Conservation (phyloP, 2,113 vertebrate species). For the Copsychus sechellarum region DNA sequence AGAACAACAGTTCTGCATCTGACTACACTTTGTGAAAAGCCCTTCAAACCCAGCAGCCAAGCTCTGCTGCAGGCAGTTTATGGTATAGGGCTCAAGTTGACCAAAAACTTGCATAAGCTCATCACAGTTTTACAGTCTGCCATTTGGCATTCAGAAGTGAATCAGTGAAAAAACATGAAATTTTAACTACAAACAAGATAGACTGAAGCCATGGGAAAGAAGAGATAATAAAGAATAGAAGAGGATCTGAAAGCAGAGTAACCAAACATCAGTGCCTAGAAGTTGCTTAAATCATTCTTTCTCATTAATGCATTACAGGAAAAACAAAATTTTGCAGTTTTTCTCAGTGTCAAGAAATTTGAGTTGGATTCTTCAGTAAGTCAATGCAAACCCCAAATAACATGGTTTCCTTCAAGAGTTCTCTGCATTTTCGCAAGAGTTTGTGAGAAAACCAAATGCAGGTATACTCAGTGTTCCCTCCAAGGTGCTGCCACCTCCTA, state of each 20-base stretch:
- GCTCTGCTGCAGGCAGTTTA: not conserved
- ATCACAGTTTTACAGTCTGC: not conserved
- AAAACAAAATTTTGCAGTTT: not conserved
- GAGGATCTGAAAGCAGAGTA: not conserved
- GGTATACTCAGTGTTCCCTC: not conserved
- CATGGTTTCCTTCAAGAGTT: not conserved
- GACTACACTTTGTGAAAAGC: not conserved
- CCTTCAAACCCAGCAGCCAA: not conserved
- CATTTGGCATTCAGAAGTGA: not conserved
- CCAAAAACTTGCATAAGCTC: not conserved
- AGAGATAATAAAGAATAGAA: not conserved
- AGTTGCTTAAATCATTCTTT: not conserved
- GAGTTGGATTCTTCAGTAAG: not conserved
- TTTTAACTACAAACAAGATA: not conserved
- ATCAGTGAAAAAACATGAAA: not conserved
- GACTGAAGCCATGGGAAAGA: not conserved
- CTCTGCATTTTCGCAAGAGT: not conserved
- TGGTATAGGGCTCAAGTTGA: not conserved
- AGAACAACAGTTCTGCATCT: not conserved
- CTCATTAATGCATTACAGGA: not conserved
- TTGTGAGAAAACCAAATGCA: not conserved
- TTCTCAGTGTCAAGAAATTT: not conserved
- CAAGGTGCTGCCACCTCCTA: not conserved
- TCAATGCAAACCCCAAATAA: not conserved
- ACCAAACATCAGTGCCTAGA: not conserved